Evolutionary conservation across 2,888 invertebrate species (phyloP), one percentile per base, ranked within the genome.

Genomic region (Eristalis pertinax): DNA sequence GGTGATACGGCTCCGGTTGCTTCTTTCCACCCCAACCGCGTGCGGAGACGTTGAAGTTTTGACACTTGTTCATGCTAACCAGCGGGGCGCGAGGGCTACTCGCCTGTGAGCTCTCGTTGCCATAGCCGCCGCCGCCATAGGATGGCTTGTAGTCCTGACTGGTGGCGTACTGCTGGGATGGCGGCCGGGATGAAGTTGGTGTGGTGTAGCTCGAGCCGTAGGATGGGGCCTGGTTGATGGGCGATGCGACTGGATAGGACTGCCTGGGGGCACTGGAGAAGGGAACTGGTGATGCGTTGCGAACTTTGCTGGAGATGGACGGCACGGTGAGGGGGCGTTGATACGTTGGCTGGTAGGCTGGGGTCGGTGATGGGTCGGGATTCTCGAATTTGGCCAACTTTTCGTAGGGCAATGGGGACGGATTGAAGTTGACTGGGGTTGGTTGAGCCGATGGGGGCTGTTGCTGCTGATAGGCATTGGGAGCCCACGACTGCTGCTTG

Each of bases 31-130:
- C 95, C 97, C 97, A 97, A 0, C 97, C 97, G 41, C 97, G 95
- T 4, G 97, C 96, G 41, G 97, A 96, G 0, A 96, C 97, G 90
- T 97, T 97, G 93, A 97, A 97, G 90, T 96, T 97, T 24, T 91
- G 91, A 73, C 89, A 90, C 15, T 90, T 89, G 19, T 90, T 83
- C 26, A 90, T 68, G 79, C 90, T 89, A 26, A 84, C 89, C 7
- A 86, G 73, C 13, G 88, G 88, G 38, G 74, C 65, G 26, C 62
- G 63, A 1, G 80, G 75, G 58, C 72, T 75, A 58, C 50, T 62
- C 60, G 70, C 29, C 32, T 75, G 74, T 8, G 41, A 67, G 22
- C 32, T 65, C 8, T 77, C 73, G 10, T 69, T 68, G 50, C 41
- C 69, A 8, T 35, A 35, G 24, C 43, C 43, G 11, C 68, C 43